These are phyloP conservation scores for Caenorhabditis angaria DNA, from an alignment of 2,888 invertebrate genomes.

Conservation along the genomic window DNA sequence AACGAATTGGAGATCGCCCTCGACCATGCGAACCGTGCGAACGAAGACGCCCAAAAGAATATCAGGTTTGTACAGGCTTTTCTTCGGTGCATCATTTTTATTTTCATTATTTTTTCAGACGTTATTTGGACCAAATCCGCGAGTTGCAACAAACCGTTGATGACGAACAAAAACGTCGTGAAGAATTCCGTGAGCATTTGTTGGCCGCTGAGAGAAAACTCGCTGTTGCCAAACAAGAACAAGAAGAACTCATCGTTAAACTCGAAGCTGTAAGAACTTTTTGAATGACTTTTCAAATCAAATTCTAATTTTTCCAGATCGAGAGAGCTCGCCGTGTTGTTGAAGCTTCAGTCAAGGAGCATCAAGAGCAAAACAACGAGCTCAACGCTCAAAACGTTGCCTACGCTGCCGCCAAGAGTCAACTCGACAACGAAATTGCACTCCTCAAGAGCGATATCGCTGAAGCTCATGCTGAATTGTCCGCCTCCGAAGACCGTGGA, in stretches of 20 bases:
- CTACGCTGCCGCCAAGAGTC: conserved; percentile 96
- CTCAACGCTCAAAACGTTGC: conserved; percentile 91
- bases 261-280: conserved; percentile 81
- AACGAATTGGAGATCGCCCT: conserved; percentile 98
- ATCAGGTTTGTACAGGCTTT: conserved; percentile 44
- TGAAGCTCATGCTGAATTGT: conserved; percentile 96
- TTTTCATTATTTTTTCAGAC: conserved; percentile 77
- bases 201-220: conserved; percentile 91
- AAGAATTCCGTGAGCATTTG: conserved; percentile 88
- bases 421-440: conserved; percentile 96
- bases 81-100: background rate
- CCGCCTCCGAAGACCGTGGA: conserved; percentile 97
- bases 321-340: conserved; percentile 98
- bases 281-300: background rate
- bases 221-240: conserved; percentile 68
- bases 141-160: conserved; percentile 78
- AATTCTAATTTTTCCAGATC: conserved; percentile 75
- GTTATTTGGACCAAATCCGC: conserved; percentile 95
- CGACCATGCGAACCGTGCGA: conserved; percentile 94
- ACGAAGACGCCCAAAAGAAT: conserved; percentile 75
- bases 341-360: conserved; percentile 94
- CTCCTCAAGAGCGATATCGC: conserved; percentile 93
- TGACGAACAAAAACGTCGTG: conserved; percentile 97
- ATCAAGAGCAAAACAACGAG: conserved; percentile 96
- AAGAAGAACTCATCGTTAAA: conserved; percentile 88